A percentile compares a stretch with the other conserved stretches of the same genome.
phyloP scores from a whole-genome alignment of 2,888 invertebrate species.

The Fragum whitleyi region DNA sequence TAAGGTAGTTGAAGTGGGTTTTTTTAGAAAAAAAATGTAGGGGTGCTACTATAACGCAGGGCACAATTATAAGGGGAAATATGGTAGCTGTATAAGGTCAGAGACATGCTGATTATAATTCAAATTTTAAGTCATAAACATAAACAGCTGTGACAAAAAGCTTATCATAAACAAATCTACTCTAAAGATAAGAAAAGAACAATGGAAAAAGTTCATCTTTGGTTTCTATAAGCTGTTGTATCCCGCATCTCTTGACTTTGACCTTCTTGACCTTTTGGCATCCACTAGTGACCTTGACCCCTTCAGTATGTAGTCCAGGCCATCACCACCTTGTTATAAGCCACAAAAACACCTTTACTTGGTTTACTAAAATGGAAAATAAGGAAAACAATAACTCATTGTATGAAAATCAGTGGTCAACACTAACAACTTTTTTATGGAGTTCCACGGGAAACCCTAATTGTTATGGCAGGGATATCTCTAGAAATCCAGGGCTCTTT shows the following conservation, averaged over 20 bases:
- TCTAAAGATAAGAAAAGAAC: no score
- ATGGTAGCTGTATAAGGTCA: no score
- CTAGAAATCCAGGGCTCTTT: no score
- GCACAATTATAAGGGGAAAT: no score
- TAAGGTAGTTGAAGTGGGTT: no score
- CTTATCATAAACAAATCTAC: no score
- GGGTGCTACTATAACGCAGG: no score
- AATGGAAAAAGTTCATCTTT: background rate
- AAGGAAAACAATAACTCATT: background rate
- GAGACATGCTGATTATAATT: no score
- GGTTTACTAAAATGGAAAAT: conserved; percentile 80
- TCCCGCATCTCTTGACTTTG: background rate
- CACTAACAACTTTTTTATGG: background rate
- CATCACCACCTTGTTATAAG: conserved; percentile 85
- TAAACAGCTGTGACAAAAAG: no score
- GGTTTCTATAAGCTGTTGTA: background rate
- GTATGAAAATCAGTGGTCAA: background rate
- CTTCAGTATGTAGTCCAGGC: conserved; percentile 75
- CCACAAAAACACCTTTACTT: conserved; percentile 85
- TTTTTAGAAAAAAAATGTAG: no score
- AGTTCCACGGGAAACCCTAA: background rate
- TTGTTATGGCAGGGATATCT: no score
- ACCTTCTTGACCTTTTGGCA: background rate
- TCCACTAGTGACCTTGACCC: background rate
- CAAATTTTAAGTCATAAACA: no score